Evolutionary conservation across 2,888 invertebrate species (phyloP), one percentile per base, ranked within the genome.

Genomic region (Autographa pulchrina): DNA sequence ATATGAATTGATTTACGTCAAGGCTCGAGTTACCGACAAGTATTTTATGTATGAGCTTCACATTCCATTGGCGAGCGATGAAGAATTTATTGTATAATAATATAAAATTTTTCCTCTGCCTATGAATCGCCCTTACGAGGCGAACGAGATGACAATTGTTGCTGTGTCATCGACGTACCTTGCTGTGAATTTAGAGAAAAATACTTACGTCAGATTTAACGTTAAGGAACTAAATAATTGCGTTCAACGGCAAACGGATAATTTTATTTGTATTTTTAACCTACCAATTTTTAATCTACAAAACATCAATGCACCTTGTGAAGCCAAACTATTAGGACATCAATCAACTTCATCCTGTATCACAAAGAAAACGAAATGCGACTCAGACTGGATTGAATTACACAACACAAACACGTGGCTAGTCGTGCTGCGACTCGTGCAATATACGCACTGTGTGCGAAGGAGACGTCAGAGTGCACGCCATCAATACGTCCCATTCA

Each of bases 21-120:
- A 64, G 14, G 69, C 60, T 3, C 35, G 69, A n/a, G 54, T 69
- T 1, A 69, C 69, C n/a, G 0, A 14, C n/a, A 69, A 32, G 14
- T 69, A 69, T 25, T 64, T 69, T 20, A 52, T 64, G 48, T 69
- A 54, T 31, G 69, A 69, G n/a, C 9, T 69, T 1, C 69, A 69
- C 54, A 60, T 60, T 14, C 63, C 59, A 6, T 32, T 68, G 52
- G 32, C 54, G 14, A 64, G 64, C n/a, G 60, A 64, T 48, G 64
- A 64, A 38, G 64, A 64, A 6, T 64, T 60, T 60, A 6, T 25
- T 5, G 25, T 60, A n/a, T n/a, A n/a, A n/a, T n/a, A n/a, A 0
- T 60, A 68, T 20, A 43, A 25, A 20, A 31, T 59, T 48, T 9
- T 63, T 14, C 64, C 64, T 13, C 20, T 69, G 43, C 69, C 69